Percentiles rank a stretch among this genome's conserved stretches.
These are phyloP conservation scores for Numenius phaeopus DNA, from an alignment of 2,797 vertebrate species.

Conservation along the genomic window DNA sequence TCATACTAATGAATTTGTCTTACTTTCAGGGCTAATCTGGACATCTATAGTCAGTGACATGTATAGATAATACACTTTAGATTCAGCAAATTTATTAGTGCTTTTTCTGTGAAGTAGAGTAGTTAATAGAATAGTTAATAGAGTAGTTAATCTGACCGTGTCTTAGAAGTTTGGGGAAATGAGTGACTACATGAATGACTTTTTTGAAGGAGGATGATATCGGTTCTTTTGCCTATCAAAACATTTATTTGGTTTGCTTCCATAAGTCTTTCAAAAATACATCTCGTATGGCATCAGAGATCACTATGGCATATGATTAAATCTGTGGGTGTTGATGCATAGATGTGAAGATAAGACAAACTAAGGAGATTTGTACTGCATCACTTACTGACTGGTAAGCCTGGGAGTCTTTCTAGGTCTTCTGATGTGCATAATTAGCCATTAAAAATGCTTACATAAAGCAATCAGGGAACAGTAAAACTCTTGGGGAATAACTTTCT, in stretches of 20 bases:
- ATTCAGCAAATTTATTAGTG: background rate
- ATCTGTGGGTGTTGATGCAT: background rate
- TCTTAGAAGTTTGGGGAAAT: background rate
- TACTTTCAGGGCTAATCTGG: background rate
- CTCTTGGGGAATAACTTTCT: background rate
- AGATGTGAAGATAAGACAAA: background rate
- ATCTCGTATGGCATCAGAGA: background rate
- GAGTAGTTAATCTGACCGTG: background rate
- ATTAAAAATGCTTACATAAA: background rate
- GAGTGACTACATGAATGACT: background rate
- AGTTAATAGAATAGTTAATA: background rate
- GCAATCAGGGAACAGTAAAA: background rate
- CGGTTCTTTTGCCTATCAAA: background rate
- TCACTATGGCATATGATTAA: background rate
- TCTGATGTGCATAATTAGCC: background rate
- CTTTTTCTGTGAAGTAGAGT: background rate
- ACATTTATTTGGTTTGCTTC: background rate
- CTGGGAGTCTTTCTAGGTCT: background rate
- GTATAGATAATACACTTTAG: background rate
- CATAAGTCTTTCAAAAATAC: background rate
- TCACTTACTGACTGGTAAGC: background rate
- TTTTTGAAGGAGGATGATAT: background rate
- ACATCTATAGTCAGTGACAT: background rate
- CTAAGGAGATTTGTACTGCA: background rate
- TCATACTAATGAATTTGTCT: background rate